phyloP scores from a whole-genome alignment of 2,113 vertebrate species.

The Calyptommatus sinebrachiatus region DNA sequence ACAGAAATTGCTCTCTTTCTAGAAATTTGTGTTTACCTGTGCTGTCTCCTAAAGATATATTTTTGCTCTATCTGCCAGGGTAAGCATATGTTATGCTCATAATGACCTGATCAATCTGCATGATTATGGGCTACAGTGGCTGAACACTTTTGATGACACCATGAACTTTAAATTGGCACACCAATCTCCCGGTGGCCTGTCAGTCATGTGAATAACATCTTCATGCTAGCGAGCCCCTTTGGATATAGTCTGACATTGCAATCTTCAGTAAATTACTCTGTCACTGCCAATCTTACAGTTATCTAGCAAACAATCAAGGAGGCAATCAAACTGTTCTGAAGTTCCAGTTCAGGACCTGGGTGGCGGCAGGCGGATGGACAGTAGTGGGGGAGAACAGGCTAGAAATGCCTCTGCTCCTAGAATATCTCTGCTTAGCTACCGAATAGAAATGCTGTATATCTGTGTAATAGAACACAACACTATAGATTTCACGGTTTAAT shows the following conservation, averaged over 20 bases:
- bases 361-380: conserved; percentile 3
- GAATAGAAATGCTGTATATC: conserved; percentile 11
- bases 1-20: conserved; percentile 32
- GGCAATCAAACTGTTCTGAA: conserved; percentile 77
- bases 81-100: conserved; percentile 40
- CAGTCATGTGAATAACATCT: conserved; percentile 75
- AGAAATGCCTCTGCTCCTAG: conserved; percentile 59
- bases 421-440: conserved; percentile 29
- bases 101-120: conserved; percentile 68
- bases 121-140: conserved; percentile 62
- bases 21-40: conserved; percentile 52
- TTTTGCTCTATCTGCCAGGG: conserved; percentile 43
- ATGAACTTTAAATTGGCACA: conserved; percentile 72
- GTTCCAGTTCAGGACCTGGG: conserved; percentile 72
- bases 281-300: conserved; percentile 78
- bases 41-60: not conserved
- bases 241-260: conserved; percentile 77
- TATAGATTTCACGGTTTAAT: not conserved
- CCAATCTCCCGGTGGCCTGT: conserved; percentile 72
- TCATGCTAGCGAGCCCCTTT: conserved; percentile 67
- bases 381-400: conserved; percentile 30
- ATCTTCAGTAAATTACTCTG: conserved; percentile 83
- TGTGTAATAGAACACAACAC: not conserved
- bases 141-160: conserved; percentile 56
- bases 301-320: conserved; percentile 81